Base-by-base conservation (phyloP, 2,888 invertebrate genomes). In the Marasmarcha lunaedactyla region DNA sequence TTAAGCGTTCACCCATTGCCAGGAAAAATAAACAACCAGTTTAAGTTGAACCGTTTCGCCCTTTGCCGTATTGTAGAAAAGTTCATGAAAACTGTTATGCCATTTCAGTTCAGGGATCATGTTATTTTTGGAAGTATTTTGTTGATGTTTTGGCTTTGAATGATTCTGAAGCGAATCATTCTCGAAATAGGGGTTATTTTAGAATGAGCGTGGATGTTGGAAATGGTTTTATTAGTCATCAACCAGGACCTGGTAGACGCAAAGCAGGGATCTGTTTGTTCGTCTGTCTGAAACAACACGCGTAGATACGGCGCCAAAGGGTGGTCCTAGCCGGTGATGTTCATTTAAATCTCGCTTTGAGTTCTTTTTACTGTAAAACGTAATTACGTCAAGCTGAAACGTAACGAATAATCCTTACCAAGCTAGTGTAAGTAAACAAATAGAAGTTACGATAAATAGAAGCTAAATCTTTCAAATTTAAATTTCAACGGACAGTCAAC, bases 281-380 rank as follows among this genome's bases (percentile, higher is more conserved):
- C 68, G 73, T 73, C 58, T 63, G 68, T 67, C 66, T 76, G 73
- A 58, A 71, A 72, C 67, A 74, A 74, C 71, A 68, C 58, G 58
- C 63, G 63, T 65, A 70, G 73, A 73, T 72, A 69, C 55, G 59
- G 63, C 55, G 59, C 58, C 60, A 64, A 63, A 66, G 70, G 61
- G 56, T 47, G 50, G 2, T 14, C 12, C 20, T 20, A 7, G 20
- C 20, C 20, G 20, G 20, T 20, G 7, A 20, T 20, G 20, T 20
- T 20, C 7, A 20, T 20, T 20, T 20, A 20, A 20, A 20, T 20
- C 20, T 20, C 7, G 20, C 7, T 20, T 20, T 20, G 7, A 20
- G 20, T 20, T 5, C 20, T 20, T 20, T 20, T 20, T 20, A 7
- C 20, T 20, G 3, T 20, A 3, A 20, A 5, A 20, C 20, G 20